Evolutionary conservation across 2,797 vertebrate genomes (phyloP), one percentile per base, ranked within the genome.

Genomic region (Knipowitschia caucasica): DNA sequence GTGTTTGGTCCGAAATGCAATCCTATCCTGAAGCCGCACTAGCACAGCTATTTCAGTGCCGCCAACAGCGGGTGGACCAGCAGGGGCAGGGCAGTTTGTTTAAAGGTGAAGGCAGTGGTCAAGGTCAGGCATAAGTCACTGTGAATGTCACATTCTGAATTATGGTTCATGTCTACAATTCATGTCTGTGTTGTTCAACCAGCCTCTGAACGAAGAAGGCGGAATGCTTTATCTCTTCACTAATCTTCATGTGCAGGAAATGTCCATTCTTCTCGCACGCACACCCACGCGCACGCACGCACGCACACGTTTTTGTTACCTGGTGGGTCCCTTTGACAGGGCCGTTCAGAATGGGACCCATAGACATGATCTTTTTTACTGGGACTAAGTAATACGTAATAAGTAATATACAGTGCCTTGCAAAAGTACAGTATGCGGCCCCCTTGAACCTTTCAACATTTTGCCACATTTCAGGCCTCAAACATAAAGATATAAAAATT

Each of bases 1-100:
- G 60, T 34, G 50, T 81, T 89, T 80, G 74, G 64, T 72, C 76
- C 80, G 64, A 71, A 85, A 81, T 71, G 60, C 73, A 80, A 82
- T 79, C 75, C 59, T 70, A 65, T 62, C 73, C 62, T 56, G 59
- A 81, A 71, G 78, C 49, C 31, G 56, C 56, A 82, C 59, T 74
- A 59, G 67, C 40, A 35, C 44, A 62, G 73, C 80, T 84, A 83
- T 87, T 88, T 86, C 51, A 65, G 84, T 69, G 71, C 67, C 35
- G 24, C 50, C 67, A 39, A 20, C 46, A 30, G 55, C 15, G 38
- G 10, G 46, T 26, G 54, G 15, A 42, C 17, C 49, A 47, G 10
- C 46, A 52, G 10, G 42, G 24, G 33, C n/a, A 31, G 40, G 54
- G 15, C 38, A 20, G 31, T 53, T 30, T 35, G 46, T 67, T 64